Conservation (phyloP, 2,113 vertebrate genomes). For the Bubalus kerabau region DNA sequence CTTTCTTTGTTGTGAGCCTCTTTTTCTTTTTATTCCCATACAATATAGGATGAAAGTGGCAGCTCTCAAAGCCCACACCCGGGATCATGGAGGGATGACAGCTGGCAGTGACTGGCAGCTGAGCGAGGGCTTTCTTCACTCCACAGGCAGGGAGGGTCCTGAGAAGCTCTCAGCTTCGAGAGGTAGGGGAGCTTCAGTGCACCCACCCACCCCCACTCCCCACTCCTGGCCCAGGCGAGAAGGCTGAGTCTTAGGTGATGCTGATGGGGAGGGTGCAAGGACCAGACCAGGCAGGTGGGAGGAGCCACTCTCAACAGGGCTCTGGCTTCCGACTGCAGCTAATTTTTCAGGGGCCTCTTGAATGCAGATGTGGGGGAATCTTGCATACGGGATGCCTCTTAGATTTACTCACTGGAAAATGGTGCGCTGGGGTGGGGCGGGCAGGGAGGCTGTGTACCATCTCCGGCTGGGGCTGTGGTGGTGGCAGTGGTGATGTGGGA, state of each 20-base stretch:
- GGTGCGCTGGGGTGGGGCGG: neutral
- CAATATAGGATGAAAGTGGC: neutral
- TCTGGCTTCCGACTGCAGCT: neutral
- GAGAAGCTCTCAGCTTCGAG: neutral
- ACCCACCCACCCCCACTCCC: too few species aligned
- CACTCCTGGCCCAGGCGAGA: neutral
- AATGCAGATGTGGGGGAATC: neutral
- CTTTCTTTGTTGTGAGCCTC: neutral
- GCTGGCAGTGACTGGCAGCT: neutral
- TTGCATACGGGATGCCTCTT: neutral
- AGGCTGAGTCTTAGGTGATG: too few species aligned
- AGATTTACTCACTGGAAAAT: neutral
- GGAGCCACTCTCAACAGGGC: too few species aligned
- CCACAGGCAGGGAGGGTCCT: neutral
- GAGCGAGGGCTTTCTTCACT: neutral
- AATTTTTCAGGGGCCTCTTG: neutral
- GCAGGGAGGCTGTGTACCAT: neutral
- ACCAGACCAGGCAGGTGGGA: neutral
- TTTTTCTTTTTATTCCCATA: neutral
- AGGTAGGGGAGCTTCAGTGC: rapidly evolving
- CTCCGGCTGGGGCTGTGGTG: neutral
- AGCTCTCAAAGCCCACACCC: neutral
- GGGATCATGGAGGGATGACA: neutral
- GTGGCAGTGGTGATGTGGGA: neutral
- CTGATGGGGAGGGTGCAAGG: too few species aligned